Evolutionary conservation across 2,888 invertebrate species (phyloP).

Genomic region (Endomychus coccineus): DNA sequence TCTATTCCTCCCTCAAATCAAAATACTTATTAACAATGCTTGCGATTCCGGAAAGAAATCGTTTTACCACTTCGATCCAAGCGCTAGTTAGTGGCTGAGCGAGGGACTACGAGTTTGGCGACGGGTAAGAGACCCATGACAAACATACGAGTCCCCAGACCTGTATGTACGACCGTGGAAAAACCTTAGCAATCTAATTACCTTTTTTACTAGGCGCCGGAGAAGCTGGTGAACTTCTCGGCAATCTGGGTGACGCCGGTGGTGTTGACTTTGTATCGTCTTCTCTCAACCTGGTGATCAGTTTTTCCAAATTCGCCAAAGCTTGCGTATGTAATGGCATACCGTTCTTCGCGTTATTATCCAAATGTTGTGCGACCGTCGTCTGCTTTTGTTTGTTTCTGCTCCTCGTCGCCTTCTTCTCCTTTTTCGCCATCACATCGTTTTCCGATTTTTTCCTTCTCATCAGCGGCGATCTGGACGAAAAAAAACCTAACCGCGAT

Average conservation of each 20-base stretch:
- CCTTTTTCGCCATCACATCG: conserved; percentile 17
- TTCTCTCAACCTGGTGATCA: conserved; percentile 50
- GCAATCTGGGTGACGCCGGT: conserved; percentile 54
- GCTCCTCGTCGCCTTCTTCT: conserved; percentile 26
- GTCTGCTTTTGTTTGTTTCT: conserved; percentile 33
- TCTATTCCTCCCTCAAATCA: too few species aligned
- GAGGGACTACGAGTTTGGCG: too few species aligned
- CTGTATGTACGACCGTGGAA: too few species aligned
- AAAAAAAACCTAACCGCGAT: conserved; percentile 40
- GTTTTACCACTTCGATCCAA: too few species aligned
- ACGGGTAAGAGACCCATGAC: too few species aligned
- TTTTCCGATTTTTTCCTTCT: conserved; percentile 38
- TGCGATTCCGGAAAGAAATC: too few species aligned
- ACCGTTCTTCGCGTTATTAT: conserved; percentile 25
- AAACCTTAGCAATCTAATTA: too few species aligned
- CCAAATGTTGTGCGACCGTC: conserved; percentile 17
- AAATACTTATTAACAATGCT: too few species aligned
- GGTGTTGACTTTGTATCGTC: conserved; percentile 47
- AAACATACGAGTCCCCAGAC: too few species aligned
- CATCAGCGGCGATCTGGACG: conserved; percentile 39
- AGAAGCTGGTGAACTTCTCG: conserved; percentile 69
- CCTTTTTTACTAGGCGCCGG: conserved; percentile 65
- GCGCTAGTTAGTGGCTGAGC: too few species aligned
- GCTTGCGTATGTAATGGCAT: conserved; percentile 46
- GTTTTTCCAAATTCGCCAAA: conserved; percentile 51